These are phyloP conservation scores for Amiota communis DNA, from an alignment of 2,888 invertebrate species.

Conservation along the genomic window DNA sequence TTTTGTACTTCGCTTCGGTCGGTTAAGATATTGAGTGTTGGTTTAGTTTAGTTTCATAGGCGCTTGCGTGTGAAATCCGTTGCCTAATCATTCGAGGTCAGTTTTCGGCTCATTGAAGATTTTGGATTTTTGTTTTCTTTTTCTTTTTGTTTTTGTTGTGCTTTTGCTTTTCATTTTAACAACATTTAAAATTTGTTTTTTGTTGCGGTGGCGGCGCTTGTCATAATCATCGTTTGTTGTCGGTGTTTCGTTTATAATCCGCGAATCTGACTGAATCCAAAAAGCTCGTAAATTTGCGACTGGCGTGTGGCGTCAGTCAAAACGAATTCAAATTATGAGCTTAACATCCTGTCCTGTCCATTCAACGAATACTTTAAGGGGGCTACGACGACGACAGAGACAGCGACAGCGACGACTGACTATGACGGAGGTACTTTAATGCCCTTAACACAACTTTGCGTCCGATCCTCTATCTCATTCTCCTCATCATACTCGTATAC, in stretches of 20 bases:
- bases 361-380: background rate
- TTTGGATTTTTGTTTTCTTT: background rate
- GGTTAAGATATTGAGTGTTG: no score
- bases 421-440: background rate
- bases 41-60: background rate
- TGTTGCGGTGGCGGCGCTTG: no score
- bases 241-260: conserved; percentile 7
- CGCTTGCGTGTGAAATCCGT: conserved; percentile 28
- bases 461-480: conserved; percentile 29
- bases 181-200: no score
- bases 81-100: conserved; percentile 16
- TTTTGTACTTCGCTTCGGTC: no score
- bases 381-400: background rate
- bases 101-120: conserved; percentile 25
- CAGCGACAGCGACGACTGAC: background rate
- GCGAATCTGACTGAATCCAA: conserved; percentile 15
- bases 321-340: conserved; percentile 57
- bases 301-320: conserved; percentile 70
- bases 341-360: conserved; percentile 59
- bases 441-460: background rate
- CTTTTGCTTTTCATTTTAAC: no score
- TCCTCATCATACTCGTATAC: background rate
- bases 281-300: conserved; percentile 52
- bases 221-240: background rate
- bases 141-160: conserved; percentile 7